These are phyloP conservation scores for Choloepus didactylus DNA, from an alignment of 2,797 vertebrate species.

Conservation along the genomic window DNA sequence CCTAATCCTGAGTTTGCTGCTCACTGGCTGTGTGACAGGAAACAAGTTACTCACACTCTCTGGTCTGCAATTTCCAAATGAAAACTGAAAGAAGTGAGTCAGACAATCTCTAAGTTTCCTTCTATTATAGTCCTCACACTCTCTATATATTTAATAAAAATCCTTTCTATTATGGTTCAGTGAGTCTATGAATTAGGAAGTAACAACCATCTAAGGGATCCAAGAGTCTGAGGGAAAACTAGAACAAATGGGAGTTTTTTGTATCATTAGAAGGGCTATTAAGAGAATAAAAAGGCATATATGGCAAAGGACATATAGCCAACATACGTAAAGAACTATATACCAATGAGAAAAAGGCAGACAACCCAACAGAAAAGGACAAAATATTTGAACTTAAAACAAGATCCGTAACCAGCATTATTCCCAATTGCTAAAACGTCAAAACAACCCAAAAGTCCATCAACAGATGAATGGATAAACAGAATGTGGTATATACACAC, in stretches of 20 bases:
- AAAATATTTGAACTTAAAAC: neutral
- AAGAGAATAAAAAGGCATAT: neutral
- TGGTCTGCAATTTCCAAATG: neutral
- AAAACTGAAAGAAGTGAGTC: neutral
- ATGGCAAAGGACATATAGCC: neutral
- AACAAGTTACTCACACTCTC: neutral
- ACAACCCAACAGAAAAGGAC: neutral
- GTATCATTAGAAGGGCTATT: neutral
- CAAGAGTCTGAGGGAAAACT: neutral
- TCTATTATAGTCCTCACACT: neutral
- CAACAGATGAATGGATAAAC: too few relatives aligned
- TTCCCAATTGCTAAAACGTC: too few relatives aligned
- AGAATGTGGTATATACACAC: too few relatives aligned
- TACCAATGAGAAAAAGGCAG: neutral
- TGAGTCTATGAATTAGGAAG: neutral
- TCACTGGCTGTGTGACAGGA: neutral
- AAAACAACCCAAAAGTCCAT: too few relatives aligned
- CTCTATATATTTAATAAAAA: neutral
- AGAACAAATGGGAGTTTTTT: neutral
- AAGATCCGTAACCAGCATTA: too few relatives aligned
- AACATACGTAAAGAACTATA: conserved; percentile 3
- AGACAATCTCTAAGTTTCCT: neutral
- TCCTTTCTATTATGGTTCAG: neutral
- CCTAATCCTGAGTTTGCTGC: too few relatives aligned
- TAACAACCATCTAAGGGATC: neutral